These are phyloP conservation scores for Eulemur rubriventer DNA, from an alignment of 2,797 vertebrate species.

Conservation along the genomic window DNA sequence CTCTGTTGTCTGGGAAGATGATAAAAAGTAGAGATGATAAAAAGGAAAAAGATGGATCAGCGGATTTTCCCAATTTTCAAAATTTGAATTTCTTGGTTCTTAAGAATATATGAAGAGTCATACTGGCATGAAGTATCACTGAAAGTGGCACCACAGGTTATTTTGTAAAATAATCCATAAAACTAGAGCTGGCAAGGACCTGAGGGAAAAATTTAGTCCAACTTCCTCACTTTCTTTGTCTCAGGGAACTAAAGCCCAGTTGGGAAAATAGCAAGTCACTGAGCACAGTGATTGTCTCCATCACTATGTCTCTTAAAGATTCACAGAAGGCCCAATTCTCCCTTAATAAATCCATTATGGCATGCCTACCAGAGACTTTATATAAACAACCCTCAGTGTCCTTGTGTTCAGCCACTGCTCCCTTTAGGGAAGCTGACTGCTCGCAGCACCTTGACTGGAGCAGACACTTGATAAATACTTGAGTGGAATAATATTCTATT, in stretches of 20 bases:
- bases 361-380: not conserved
- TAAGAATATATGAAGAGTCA: not conserved
- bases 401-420: not conserved
- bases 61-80: not conserved
- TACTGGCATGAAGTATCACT: not conserved
- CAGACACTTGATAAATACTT: not conserved
- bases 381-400: not conserved
- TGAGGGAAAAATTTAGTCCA: not conserved
- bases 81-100: not conserved
- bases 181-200: not conserved
- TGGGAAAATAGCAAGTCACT: not conserved
- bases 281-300: not conserved
- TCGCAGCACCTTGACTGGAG: not conserved
- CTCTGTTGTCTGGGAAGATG: not conserved
- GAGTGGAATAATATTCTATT: not conserved
- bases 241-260: not conserved
- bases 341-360: not conserved
- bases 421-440: not conserved
- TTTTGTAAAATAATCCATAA: constrained; percentile 30
- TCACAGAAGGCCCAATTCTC: not conserved
- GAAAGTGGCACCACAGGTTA: not conserved
- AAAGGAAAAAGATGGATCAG: not conserved
- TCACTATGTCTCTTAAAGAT: not conserved
- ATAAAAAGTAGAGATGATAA: not conserved
- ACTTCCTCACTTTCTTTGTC: not conserved